Conservation (phyloP, 2,797 vertebrate genomes). For the Danio aesculapii region DNA sequence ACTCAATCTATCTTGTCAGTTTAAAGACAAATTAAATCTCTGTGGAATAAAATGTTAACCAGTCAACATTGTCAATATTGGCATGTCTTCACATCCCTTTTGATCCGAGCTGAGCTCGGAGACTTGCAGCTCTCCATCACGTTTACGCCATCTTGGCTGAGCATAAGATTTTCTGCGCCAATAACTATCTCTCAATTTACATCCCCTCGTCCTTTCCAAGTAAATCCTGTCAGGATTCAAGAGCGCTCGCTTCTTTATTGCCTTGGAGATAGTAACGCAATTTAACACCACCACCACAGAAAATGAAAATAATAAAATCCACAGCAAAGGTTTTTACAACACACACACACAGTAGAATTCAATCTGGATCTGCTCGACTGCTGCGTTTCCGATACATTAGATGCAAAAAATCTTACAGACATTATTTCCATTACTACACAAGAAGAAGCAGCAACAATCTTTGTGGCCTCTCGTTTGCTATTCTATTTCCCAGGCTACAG, state of each 20-base stretch:
- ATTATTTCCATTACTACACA: constrained; percentile 53
- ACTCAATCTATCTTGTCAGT: constrained; percentile 48
- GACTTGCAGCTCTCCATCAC: constrained; percentile 41
- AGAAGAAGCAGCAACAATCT: neutral
- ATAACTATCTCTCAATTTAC: constrained; percentile 46
- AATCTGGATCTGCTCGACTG: constrained; percentile 32
- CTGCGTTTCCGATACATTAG: constrained; percentile 44
- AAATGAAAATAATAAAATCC: constrained; percentile 40
- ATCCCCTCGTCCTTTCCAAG: constrained; percentile 38
- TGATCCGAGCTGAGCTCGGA: constrained; percentile 50
- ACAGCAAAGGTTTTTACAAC: neutral
- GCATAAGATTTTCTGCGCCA: constrained; percentile 43
- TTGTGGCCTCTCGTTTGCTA: constrained; percentile 42
- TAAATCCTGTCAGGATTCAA: constrained; percentile 51
- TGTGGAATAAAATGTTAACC: constrained; percentile 54
- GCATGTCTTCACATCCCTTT: constrained; percentile 49
- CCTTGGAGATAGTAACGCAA: constrained; percentile 46
- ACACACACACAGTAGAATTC: constrained; percentile 6
- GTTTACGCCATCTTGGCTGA: constrained; percentile 47
- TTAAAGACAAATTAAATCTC: constrained; percentile 58
- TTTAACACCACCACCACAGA: constrained; percentile 43
- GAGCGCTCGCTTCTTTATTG: constrained; percentile 43
- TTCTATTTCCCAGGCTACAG: constrained; percentile 48
- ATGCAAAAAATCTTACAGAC: constrained; percentile 50
- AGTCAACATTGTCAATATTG: constrained; percentile 48